Base-by-base conservation (phyloP, 2,797 vertebrate genomes). In the Euthynnus affinis region DNA sequence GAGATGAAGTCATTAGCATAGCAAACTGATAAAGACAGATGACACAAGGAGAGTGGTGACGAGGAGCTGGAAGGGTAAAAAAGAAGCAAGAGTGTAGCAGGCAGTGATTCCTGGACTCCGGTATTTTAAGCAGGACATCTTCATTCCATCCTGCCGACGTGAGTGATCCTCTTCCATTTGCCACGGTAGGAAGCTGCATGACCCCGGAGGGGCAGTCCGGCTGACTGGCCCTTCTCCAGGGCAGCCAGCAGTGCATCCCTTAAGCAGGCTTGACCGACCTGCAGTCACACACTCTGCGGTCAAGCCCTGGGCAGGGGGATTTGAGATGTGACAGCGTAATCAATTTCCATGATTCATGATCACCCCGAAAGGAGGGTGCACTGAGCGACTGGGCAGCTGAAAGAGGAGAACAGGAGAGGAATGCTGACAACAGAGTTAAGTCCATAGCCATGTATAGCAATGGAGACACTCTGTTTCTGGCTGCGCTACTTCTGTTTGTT, bases 341-440 rank as follows among this genome's bases (percentile, higher is more conserved):
- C 93, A 91, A 95, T 95, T 94, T 92, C 85, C 74, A 87, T 95
- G 94, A 95, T 95, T 94, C 91, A 94, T 93, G 92, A 89, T 89
- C 75, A 64, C 74, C 80, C 67, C 48, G 29, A 86, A 90, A 84
- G 87, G 86, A 93, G 87, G 87, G 69, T 69, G 64, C 48, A 74
- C 82, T 86, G 89, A 92, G 86, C 57, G 59, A 89, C 82, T 8
- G 81, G 91, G 86, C 92, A 92, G 90, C 90, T 89, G 92, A 93
- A 89, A 88, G 86, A 84, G 78, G 89, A 91, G 89, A 88, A 71
- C 86, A 67, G 80, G 55, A 57, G 74, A 86, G 90, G 88, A 89
- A 93, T 86, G 91, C 89, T 93, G 93, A 93, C 94, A 89, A 69
- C 80, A 83, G 68, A 76, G 73, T 76, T 59, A 82, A 85, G 82